phyloP scores from a whole-genome alignment of 1,140 invertebrate species.

The Ylistrum balloti region DNA sequence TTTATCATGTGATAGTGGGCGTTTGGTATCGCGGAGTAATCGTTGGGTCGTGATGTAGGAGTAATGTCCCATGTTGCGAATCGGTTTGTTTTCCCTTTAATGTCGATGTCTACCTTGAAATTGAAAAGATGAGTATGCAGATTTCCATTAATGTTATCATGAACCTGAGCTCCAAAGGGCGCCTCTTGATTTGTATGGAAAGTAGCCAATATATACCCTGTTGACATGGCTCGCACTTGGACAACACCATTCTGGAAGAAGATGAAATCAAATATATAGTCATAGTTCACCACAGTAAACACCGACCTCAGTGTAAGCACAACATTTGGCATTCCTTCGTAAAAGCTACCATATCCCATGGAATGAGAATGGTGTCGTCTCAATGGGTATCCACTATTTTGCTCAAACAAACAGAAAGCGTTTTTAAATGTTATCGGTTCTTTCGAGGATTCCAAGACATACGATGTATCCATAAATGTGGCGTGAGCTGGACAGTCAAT shows the following conservation, averaged over 20 bases:
- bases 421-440: conserved; percentile 44
- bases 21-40: conserved; percentile 52
- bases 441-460: background rate
- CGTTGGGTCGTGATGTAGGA: conserved; percentile 52
- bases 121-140: conserved; percentile 74
- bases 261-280: conserved; percentile 74
- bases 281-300: conserved; percentile 70
- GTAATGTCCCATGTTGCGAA: conserved; percentile 69
- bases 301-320: conserved; percentile 72
- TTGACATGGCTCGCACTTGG: conserved; percentile 66
- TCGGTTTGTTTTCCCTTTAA: conserved; percentile 69
- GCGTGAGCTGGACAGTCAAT: conserved; percentile 70
- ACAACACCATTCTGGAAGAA: conserved; percentile 75
- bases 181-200: conserved; percentile 53
- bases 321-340: conserved; percentile 65
- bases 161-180: conserved; percentile 64
- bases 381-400: conserved; percentile 65
- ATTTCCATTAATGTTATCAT: conserved; percentile 63
- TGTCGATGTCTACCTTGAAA: conserved; percentile 73
- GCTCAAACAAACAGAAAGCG: conserved; percentile 71
- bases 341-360: conserved; percentile 60
- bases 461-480: conserved; percentile 58
- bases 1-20: conserved; percentile 30
- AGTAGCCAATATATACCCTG: conserved; percentile 69
- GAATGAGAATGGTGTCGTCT: conserved; percentile 65